These are phyloP conservation scores for Echeneis naucrates DNA, from an alignment of 2,797 vertebrate genomes.

Conservation along the genomic window DNA sequence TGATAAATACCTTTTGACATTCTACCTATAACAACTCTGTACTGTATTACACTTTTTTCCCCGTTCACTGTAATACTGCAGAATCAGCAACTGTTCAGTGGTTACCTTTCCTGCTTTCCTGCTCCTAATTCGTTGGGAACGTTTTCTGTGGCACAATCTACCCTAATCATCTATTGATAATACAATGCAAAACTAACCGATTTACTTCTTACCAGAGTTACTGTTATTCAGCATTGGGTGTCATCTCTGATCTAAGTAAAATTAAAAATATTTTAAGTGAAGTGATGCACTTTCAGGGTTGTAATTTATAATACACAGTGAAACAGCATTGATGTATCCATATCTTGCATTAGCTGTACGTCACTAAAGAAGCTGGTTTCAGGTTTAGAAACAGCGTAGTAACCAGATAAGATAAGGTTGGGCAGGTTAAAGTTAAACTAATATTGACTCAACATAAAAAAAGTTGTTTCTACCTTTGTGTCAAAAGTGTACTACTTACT, in stretches of 20 bases:
- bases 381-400: neutral
- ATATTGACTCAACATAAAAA: too few relatives aligned
- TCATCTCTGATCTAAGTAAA: neutral
- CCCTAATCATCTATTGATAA: too few relatives aligned
- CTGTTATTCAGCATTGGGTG: neutral
- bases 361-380: too few relatives aligned
- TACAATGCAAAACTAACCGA: too few relatives aligned
- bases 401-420: neutral
- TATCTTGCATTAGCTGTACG: neutral
- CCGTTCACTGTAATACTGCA: neutral
- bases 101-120: neutral
- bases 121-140: neutral
- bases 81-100: neutral
- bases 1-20: neutral
- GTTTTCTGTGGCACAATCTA: neutral
- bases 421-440: too few relatives aligned
- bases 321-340: neutral
- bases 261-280: too few relatives aligned
- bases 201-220: neutral
- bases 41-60: neutral
- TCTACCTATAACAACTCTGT: neutral
- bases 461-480: too few relatives aligned
- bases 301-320: too few relatives aligned
- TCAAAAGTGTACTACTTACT: conserved; percentile 87
- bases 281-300: too few relatives aligned